phyloP scores from a whole-genome alignment of 2,888 invertebrate genomes.

The Seladonia tumulorum region DNA sequence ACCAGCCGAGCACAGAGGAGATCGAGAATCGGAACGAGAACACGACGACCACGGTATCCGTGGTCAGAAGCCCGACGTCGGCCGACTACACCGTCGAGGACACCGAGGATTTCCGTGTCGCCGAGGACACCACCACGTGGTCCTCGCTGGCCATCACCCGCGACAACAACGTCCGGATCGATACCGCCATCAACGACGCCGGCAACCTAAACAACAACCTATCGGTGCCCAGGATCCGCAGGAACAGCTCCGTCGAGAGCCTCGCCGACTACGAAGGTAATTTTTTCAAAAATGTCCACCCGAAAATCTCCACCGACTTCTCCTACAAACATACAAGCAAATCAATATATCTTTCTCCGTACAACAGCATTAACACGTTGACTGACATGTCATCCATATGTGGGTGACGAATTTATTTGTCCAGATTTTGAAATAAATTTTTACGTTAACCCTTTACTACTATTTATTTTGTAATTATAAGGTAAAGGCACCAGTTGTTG shows the following conservation, averaged over 20 bases:
- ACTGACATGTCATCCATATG: too few relatives aligned
- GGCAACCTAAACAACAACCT: conserved; percentile 78
- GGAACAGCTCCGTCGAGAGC: conserved; percentile 85
- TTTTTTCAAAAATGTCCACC: not conserved
- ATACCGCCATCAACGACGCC: conserved; percentile 70
- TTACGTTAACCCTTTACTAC: too few relatives aligned
- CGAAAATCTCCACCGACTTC: too few relatives aligned
- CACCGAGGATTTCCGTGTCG: conserved; percentile 76
- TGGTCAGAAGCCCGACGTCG: conserved; percentile 13
- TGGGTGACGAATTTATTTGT: too few relatives aligned
- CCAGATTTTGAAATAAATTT: too few relatives aligned
- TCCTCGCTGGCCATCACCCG: conserved; percentile 78
- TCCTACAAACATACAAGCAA: too few relatives aligned
- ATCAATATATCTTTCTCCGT: too few relatives aligned
- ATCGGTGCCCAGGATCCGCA: conserved; percentile 71
- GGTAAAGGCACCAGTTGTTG: too few relatives aligned
- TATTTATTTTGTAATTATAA: too few relatives aligned
- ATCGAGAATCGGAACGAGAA: conserved; percentile 63
- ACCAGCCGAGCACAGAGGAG: conserved; percentile 57
- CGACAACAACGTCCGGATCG: conserved; percentile 69
- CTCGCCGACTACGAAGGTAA: conserved; percentile 86
- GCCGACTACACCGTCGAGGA: conserved; percentile 70
- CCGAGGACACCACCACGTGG: conserved; percentile 79
- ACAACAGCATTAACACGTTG: too few relatives aligned
- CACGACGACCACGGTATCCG: conserved; percentile 24